Conservation (phyloP, 2,797 vertebrate genomes). For the Pangasius djambal region DNA sequence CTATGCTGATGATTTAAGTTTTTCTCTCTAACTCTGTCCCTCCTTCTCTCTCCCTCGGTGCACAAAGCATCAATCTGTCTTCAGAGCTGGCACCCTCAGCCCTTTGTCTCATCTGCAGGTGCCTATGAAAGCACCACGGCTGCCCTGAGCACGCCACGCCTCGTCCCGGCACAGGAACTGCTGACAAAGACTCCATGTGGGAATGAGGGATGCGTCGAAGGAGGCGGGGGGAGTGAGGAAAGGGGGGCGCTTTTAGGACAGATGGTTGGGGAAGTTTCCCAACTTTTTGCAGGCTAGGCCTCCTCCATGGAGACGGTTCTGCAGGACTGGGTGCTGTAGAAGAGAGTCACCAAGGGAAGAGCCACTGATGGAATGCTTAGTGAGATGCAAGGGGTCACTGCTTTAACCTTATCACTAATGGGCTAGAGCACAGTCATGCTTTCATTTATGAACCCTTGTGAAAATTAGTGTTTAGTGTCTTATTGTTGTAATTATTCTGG, state of each 20-base stretch:
- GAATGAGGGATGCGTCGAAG: conserved; percentile 82
- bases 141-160: conserved; percentile 84
- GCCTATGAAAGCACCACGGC: conserved; percentile 93
- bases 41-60: conserved; percentile 67
- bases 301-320: conserved; percentile 58
- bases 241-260: conserved; percentile 79
- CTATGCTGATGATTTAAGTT: conserved; percentile 36
- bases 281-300: conserved; percentile 67
- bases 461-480: background rate
- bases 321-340: conserved; percentile 46
- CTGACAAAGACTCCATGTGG: conserved; percentile 92
- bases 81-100: conserved; percentile 89
- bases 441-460: conserved; percentile 12
- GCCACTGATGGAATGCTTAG: conserved; percentile 72
- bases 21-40: conserved; percentile 77
- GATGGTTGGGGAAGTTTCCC: conserved; percentile 85
- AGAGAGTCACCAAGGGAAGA: conserved; percentile 56
- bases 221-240: conserved; percentile 63
- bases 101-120: conserved; percentile 96
- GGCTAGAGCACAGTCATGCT: conserved; percentile 16
- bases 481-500: background rate
- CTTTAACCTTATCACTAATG: conserved; percentile 36
- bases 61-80: conserved; percentile 99
- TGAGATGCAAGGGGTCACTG: conserved; percentile 54
- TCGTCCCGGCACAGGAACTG: conserved; percentile 87